A percentile compares a stretch with the other conserved stretches of the same genome.
These are phyloP conservation scores for Ophioninae sp. DNA, from an alignment of 2,888 invertebrate species.

Conservation along the genomic window DNA sequence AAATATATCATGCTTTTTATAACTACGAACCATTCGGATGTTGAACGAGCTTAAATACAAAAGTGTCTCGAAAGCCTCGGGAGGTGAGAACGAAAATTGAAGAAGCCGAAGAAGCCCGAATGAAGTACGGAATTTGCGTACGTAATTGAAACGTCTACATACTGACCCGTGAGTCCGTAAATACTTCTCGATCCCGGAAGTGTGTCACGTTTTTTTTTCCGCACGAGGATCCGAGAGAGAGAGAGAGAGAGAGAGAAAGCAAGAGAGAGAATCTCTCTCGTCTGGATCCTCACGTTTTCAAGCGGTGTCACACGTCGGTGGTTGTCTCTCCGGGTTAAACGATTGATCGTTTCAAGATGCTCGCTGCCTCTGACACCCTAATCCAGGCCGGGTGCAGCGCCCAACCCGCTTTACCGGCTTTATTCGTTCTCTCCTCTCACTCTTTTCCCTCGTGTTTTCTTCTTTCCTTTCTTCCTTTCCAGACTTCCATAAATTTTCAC, in stretches of 20 bases:
- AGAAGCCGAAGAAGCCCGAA: background rate
- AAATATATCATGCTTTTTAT: too few species aligned
- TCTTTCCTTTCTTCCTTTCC: background rate
- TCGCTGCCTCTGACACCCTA: constrained; percentile 69
- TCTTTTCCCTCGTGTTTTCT: background rate
- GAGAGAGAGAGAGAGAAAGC: too few species aligned
- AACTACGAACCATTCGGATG: too few species aligned
- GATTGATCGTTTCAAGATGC: constrained; percentile 56
- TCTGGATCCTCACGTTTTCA: constrained; percentile 44
- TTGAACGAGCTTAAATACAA: background rate
- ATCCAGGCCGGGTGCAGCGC: constrained; percentile 73
- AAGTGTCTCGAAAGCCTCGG: background rate
- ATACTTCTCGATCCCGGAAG: constrained; percentile 8
- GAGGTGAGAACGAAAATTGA: background rate
- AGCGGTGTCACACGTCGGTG: constrained; percentile 48
- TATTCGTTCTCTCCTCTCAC: constrained; percentile 16
- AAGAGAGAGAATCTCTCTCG: constrained; percentile 16
- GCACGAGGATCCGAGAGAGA: background rate
- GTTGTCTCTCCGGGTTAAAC: constrained; percentile 39
- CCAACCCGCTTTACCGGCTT: constrained; percentile 54
- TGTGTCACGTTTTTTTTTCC: constrained; percentile 47
- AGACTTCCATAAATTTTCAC: background rate
- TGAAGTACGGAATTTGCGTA: background rate
- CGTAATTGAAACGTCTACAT: too few species aligned
- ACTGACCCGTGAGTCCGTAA: constrained; percentile 17